Evolutionary conservation across 2,797 vertebrate genomes (phyloP).

Genomic region (Champsocephalus gunnari): DNA sequence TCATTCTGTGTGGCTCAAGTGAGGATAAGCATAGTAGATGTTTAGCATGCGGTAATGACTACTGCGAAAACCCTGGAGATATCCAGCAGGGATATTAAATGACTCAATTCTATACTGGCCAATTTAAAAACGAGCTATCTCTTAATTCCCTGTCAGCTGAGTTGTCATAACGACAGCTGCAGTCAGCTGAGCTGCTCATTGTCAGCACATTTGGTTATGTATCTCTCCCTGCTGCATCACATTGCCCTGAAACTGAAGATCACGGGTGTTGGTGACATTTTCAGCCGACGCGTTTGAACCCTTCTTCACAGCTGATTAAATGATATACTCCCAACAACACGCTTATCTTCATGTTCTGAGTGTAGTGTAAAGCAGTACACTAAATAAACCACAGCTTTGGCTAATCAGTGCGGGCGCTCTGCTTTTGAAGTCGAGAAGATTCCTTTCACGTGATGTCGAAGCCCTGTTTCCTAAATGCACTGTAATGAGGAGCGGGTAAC

Average conservation of each 20-base stretch:
- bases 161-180: conserved; percentile 32
- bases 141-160: conserved; percentile 43
- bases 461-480: conserved; percentile 22
- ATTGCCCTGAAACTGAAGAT: conserved; percentile 21
- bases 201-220: conserved; percentile 56
- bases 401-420: not conserved
- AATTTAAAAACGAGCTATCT: not conserved
- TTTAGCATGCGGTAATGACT: conserved; percentile 1
- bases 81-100: not conserved
- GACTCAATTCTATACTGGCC: conserved; percentile 1
- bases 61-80: not conserved
- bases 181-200: conserved; percentile 41
- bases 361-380: not conserved
- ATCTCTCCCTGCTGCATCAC: conserved; percentile 27
- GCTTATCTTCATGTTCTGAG: conserved; percentile 23
- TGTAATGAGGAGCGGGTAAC: conserved; percentile 24
- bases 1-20: conserved; percentile 1
- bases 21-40: not conserved
- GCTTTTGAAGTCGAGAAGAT: conserved; percentile 12
- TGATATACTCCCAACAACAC: conserved; percentile 8
- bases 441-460: conserved; percentile 17
- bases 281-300: conserved; percentile 11
- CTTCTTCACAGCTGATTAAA: conserved; percentile 45
- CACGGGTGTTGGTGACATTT: conserved; percentile 18
- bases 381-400: not conserved